Evolutionary conservation across 2,888 invertebrate species (phyloP).

Genomic region (Lasioglossum malachurum): DNA sequence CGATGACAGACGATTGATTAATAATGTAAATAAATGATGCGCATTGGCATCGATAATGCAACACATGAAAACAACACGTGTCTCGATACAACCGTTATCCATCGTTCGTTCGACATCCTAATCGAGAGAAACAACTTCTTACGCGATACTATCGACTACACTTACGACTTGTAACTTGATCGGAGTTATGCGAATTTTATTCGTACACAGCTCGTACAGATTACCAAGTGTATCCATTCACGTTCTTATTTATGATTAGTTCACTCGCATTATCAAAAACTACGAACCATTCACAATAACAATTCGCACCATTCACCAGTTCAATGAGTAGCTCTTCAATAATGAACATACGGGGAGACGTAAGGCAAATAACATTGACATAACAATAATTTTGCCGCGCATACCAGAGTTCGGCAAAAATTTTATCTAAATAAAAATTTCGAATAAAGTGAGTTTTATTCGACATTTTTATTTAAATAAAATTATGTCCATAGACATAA

Average conservation of each 20-base stretch:
- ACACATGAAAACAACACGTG: background rate
- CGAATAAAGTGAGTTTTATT: too few species aligned
- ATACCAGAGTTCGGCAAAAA: too few species aligned
- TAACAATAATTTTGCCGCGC: too few species aligned
- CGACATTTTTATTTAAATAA: too few species aligned
- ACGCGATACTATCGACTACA: background rate
- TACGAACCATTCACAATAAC: background rate
- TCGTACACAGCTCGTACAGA: background rate
- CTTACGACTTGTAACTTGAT: background rate
- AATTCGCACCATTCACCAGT: background rate
- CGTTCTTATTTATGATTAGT: background rate
- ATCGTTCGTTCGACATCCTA: background rate
- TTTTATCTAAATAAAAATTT: too few species aligned
- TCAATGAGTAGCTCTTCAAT: background rate
- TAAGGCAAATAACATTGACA: too few species aligned
- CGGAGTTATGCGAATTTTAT: background rate
- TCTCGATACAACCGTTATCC: background rate
- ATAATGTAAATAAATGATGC: conserved; percentile 33
- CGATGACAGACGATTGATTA: conserved; percentile 23
- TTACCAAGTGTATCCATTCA: background rate
- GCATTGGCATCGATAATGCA: background rate
- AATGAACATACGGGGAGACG: too few species aligned
- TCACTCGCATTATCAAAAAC: background rate
- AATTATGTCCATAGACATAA: too few species aligned
- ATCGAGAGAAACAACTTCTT: conserved; percentile 7